A percentile compares a stretch with the other conserved stretches of the same genome.
Evolutionary conservation across 2,888 invertebrate species (phyloP).

Genomic region (Drosophila gaucha): DNA sequence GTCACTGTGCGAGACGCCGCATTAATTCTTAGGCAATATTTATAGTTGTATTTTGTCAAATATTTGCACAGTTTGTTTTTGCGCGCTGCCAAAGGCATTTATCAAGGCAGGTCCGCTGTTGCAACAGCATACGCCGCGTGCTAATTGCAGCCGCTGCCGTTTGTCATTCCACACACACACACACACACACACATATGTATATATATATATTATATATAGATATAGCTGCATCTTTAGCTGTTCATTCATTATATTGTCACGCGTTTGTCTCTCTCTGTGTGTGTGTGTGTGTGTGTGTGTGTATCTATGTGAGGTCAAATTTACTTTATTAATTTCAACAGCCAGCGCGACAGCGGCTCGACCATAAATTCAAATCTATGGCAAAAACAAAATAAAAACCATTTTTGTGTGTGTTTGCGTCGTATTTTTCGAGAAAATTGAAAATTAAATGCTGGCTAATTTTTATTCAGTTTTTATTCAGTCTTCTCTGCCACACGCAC

Average conservation of each 20-base stretch:
- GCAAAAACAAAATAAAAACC: no score
- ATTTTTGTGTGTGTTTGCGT: conserved; percentile 39
- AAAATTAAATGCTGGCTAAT: conserved; percentile 59
- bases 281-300: conserved; percentile 17
- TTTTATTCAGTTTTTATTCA: conserved; percentile 18
- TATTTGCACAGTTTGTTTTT: conserved; percentile 80
- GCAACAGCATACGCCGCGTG: conserved; percentile 47
- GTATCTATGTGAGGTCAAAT: conserved; percentile 76
- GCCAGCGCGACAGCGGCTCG: conserved; percentile 52
- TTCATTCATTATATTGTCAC: conserved; percentile 79
- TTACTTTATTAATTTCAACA: conserved; percentile 80
- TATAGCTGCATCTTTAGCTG: conserved; percentile 40
- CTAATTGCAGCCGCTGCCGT: conserved; percentile 73
- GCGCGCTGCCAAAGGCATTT: conserved; percentile 74
- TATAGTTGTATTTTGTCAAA: conserved; percentile 81
- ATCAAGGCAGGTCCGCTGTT: conserved; percentile 60
- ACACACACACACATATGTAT: not conserved
- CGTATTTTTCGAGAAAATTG: conserved; percentile 49
- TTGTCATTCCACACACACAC: conserved; percentile 60
- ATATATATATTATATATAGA: not conserved
- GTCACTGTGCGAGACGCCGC: conserved; percentile 70
- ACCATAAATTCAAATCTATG: conserved; percentile 71
- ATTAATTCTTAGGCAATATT: conserved; percentile 81
- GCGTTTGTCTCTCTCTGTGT: conserved; percentile 19
- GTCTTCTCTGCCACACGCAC: conserved; percentile 53